Evolutionary conservation across 1,140 invertebrate genomes (phyloP), one percentile per base, ranked within the genome.

Genomic region (Calycopis cecrops): DNA sequence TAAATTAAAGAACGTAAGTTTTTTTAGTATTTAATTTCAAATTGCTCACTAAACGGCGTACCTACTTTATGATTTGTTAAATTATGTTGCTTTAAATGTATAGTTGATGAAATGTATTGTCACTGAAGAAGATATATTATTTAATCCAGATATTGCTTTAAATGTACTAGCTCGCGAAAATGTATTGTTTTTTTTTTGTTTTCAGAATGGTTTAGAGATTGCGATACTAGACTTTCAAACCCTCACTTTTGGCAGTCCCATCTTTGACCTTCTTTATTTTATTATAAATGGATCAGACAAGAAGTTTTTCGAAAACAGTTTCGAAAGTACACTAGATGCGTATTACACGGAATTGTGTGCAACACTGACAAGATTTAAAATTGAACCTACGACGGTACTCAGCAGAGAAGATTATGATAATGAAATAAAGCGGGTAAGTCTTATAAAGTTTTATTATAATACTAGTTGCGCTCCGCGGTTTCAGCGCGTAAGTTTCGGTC

Each of bases 191-290:
- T n/a, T n/a, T n/a, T n/a, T n/a, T n/a, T n/a, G n/a, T 28, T 28
- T 28, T 28, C 21, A 52, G 12, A 44, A 42, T 28, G 34, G 28
- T 4, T n/a, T 28, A 21, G 18, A 53, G 6, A 28, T 28, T 28
- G 21, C 21, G 2, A 28, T 28, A 28, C 21, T 61, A 3, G 59
- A 61, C 35, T 57, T 44, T 17, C 59, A 61, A 42, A 56, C 50
- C 7, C 0, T 61, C 9, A 49, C 21, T 11, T 35, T 44, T 14
- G 54, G 54, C 1, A 61, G 50, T 11, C 40, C 50, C n/a, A 35
- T 57, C 6, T 52, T 14, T n/a, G 90, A 91, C 59, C 59, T 91
- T 6, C 35, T 76, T 4, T 90, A 89, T 52, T 83, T 90, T 47
- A 62, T 91, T 4, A 88, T 87, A 59, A 73, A 76, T 10, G 88